Conservation (phyloP, 2,797 vertebrate species). For the Sorex maritimensis region DNA sequence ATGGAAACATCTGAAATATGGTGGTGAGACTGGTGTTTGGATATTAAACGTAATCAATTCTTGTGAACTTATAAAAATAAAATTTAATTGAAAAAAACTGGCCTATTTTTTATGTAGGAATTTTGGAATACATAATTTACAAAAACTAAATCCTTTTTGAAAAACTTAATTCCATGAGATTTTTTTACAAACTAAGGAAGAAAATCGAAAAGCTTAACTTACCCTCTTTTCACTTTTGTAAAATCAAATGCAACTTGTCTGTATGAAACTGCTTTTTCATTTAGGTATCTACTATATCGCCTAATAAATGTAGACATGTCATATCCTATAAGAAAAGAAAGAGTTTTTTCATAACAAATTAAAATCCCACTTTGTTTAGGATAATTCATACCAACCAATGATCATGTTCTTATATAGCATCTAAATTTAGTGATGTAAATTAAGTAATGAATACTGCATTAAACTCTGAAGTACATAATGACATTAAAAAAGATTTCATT, state of each 20-base stretch:
- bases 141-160: background rate
- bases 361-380: constrained; percentile 61
- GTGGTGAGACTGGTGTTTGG: no score
- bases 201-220: constrained; percentile 87
- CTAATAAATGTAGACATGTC: constrained; percentile 99
- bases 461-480: constrained; percentile 52
- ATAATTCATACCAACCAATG: constrained; percentile 53
- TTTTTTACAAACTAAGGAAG: background rate
- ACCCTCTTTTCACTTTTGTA: constrained; percentile 99
- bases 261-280: constrained; percentile 99
- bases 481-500: no score
- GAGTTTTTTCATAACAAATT: constrained; percentile 79
- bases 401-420: constrained; percentile 38
- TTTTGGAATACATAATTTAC: no score
- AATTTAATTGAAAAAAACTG: no score
- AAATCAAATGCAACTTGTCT: constrained; percentile 99
- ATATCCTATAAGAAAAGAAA: constrained; percentile 93
- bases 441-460: constrained; percentile 55
- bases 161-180: constrained; percentile 57
- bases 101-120: no score
- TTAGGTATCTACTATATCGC: constrained; percentile 98
- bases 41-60: no score
- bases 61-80: no score
- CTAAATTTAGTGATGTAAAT: constrained; percentile 34
- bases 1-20: no score